phyloP scores from a whole-genome alignment of 2,888 invertebrate genomes.

The Drosophila formosana region DNA sequence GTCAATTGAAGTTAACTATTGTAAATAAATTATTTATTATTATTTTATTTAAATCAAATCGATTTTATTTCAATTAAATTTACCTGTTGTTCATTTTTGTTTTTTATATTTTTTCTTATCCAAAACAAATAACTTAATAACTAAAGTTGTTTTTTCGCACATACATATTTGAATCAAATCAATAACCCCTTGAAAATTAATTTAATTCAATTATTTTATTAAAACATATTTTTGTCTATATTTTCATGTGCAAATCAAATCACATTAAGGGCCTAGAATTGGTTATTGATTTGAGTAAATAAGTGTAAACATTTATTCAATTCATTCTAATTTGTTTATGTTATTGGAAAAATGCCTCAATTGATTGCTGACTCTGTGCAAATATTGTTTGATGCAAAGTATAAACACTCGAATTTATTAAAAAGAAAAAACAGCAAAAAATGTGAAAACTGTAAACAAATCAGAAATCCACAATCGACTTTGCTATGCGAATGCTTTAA shows the following conservation, averaged over 20 bases:
- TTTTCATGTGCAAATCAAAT: not conserved
- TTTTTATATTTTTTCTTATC: no score
- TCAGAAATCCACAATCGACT: conserved; percentile 1
- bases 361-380: conserved; percentile 2
- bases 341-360: conserved; percentile 4
- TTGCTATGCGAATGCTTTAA: conserved; percentile 7
- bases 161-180: not conserved
- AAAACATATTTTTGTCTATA: not conserved
- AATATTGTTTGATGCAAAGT: conserved; percentile 13
- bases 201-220: no score
- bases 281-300: not conserved
- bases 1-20: no score
- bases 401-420: conserved; percentile 12
- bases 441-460: conserved; percentile 11
- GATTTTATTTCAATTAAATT: no score
- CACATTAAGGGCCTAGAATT: not conserved
- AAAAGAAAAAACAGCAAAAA: not conserved
- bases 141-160: no score
- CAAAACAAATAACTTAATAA: no score
- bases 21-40: no score
- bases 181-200: not conserved
- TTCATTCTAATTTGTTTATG: conserved; percentile 6
- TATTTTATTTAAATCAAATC: no score
- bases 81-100: no score
- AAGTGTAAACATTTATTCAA: not conserved